Conservation (phyloP, 2,888 invertebrate genomes). For the Agrotis puta region DNA sequence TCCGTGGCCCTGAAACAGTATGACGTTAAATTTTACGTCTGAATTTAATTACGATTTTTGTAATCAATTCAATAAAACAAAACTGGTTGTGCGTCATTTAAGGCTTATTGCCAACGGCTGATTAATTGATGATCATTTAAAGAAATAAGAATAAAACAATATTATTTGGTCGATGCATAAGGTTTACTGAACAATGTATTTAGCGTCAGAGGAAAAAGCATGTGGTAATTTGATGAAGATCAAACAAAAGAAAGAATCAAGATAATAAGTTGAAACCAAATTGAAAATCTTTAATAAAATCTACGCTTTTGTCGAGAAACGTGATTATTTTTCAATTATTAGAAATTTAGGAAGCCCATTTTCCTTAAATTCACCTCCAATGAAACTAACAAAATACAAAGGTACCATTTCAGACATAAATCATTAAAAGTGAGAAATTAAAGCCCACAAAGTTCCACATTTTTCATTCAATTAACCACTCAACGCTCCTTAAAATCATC, state of each 20-base stretch:
- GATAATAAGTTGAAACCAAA: no score
- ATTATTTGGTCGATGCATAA: no score
- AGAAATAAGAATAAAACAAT: no score
- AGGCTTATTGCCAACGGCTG: neutral
- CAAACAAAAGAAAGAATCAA: no score
- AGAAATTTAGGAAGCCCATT: neutral
- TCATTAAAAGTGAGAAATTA: constrained; percentile 47
- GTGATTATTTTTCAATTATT: neutral
- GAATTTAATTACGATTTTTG: neutral
- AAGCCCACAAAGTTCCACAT: constrained; percentile 51
- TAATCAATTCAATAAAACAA: neutral
- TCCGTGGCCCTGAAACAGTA: constrained; percentile 9
- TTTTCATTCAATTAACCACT: constrained; percentile 68
- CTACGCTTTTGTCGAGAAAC: neutral
- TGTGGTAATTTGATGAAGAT: no score
- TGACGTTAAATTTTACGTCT: constrained; percentile 1
- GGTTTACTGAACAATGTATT: no score
- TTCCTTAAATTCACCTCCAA: constrained; percentile 9
- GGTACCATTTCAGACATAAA: constrained; percentile 31
- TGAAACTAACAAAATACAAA: constrained; percentile 20
- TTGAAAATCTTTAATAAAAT: no score
- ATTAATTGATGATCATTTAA: neutral
- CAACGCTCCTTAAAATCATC: constrained; percentile 59
- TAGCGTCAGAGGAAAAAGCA: no score
- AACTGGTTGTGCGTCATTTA: neutral